Evolutionary conservation across 2,888 invertebrate species (phyloP).

Genomic region (Himalopsyche tibetana): DNA sequence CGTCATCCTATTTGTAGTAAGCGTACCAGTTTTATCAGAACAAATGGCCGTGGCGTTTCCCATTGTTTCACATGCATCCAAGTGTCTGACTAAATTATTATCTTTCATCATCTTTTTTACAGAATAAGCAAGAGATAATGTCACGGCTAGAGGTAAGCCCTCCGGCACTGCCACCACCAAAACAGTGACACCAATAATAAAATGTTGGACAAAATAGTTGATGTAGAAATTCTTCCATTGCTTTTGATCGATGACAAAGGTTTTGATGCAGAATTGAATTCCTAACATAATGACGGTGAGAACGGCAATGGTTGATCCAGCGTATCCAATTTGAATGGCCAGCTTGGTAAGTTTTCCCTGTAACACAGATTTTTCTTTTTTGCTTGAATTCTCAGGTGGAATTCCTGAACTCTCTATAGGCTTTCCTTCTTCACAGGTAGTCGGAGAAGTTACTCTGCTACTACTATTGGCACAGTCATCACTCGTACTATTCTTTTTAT

Average conservation of each 20-base stretch:
- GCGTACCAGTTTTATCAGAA: conserved; percentile 82
- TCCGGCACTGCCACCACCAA: conserved; percentile 81
- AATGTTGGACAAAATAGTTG: conserved; percentile 78
- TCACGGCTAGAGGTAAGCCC: conserved; percentile 80
- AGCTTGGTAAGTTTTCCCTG: conserved; percentile 81
- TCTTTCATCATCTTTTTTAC: conserved; percentile 81
- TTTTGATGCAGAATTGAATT: conserved; percentile 77
- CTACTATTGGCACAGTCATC: conserved; percentile 74
- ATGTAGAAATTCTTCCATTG: conserved; percentile 72
- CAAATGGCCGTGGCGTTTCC: conserved; percentile 81
- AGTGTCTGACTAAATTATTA: conserved; percentile 80
- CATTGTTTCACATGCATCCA: conserved; percentile 82
- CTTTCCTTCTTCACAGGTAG: conserved; percentile 58
- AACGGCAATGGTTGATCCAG: conserved; percentile 80
- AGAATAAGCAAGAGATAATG: conserved; percentile 79
- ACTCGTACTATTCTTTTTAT: conserved; percentile 67
- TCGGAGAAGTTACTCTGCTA: conserved; percentile 75
- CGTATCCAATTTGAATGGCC: conserved; percentile 83
- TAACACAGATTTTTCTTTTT: conserved; percentile 75
- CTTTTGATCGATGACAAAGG: conserved; percentile 74
- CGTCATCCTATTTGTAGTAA: conserved; percentile 81
- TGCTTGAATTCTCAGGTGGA: conserved; percentile 59
- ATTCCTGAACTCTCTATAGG: conserved; percentile 56
- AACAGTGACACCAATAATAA: conserved; percentile 82
- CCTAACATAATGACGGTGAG: conserved; percentile 80